phyloP scores from a whole-genome alignment of 1,140 invertebrate species.

The Chrysomallon squamiferum region DNA sequence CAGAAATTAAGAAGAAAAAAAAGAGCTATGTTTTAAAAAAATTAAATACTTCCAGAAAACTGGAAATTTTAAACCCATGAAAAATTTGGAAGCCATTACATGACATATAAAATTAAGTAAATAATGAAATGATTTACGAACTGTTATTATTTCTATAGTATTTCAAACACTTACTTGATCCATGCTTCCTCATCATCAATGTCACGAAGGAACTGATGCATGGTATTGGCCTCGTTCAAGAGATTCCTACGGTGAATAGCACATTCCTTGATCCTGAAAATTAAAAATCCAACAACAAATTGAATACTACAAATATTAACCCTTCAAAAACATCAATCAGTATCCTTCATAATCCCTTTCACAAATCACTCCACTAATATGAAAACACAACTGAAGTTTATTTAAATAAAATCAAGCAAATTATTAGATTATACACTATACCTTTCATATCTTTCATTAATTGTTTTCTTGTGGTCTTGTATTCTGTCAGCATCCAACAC shows the following conservation, averaged over 20 bases:
- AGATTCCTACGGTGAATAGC: slow-evolving; percentile 90
- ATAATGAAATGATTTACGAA: too few relatives aligned
- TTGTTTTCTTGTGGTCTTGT: slow-evolving; percentile 57
- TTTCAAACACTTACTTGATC: slow-evolving; percentile 80
- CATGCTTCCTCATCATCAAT: slow-evolving; percentile 99
- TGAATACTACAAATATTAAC: background rate
- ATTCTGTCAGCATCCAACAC: slow-evolving; percentile 62
- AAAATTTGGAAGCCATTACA: too few relatives aligned
- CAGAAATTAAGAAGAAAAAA: too few relatives aligned
- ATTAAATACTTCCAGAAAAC: background rate
- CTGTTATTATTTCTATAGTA: too few relatives aligned
- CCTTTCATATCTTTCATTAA: slow-evolving; percentile 64
- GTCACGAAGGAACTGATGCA: slow-evolving; percentile 99
- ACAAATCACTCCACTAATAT: too few relatives aligned
- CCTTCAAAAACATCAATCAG: too few relatives aligned
- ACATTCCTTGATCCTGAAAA: slow-evolving; percentile 76
- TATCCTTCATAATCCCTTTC: too few relatives aligned
- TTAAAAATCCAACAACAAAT: background rate
- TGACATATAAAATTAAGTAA: too few relatives aligned
- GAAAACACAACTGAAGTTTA: too few relatives aligned
- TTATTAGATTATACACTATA: slow-evolving; percentile 35
- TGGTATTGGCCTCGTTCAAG: slow-evolving; percentile 92
- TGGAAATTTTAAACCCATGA: background rate
- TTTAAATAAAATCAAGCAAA: too few relatives aligned
- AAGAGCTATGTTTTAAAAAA: too few relatives aligned